Base-by-base conservation (phyloP, 2,797 vertebrate genomes). In the Selene dorsalis region DNA sequence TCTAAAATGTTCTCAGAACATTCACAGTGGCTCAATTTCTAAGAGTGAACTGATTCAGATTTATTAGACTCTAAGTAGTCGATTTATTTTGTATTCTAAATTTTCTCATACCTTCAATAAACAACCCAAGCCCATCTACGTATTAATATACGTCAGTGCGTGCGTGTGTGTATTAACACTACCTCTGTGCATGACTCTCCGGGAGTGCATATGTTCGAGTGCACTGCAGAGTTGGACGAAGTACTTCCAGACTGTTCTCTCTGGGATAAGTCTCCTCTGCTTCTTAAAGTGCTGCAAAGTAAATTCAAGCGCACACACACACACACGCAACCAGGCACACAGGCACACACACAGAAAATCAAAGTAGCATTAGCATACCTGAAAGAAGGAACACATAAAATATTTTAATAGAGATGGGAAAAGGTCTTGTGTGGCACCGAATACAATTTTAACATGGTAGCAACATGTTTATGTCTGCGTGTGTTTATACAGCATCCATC, bases 191-290 rank as follows among this genome's bases (percentile, higher is more conserved):
- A 99, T 99, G 92, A 99, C 97, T 83, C 97, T 96, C 47, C 97
- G 95, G 77, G 98, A 99, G 90, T 99, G 98, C 98, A 99, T 99
- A 71, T 99, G 98, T 84, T 99, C 97, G 87, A 99, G 90, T 0
- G 98, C 98, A 70, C 98, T 99, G 96, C 98, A 99, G 65, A 99
- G 96, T 91, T 99, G 98, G 84, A 99, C 97, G 84, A 99, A 99
- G 92, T 99, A 99, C 84, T 99, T 99, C 97, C 97, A 99, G 74
- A 99, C 97, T 0, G 97, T 98, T 91, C 96, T 96, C 92, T 99
- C 98, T n/a, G 98, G 97, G 89, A 99, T 99, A 85, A 99, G 93
- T 76, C 97, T 95, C 93, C 96, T 96, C 89, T 99, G 97, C 86
- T 98, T 99, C 95, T 99, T 99, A 94, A 99, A 99, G 94, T 99